Evolutionary conservation across 2,888 invertebrate species (phyloP), one percentile per base, ranked within the genome.

Genomic region (Eupsilia transversa): DNA sequence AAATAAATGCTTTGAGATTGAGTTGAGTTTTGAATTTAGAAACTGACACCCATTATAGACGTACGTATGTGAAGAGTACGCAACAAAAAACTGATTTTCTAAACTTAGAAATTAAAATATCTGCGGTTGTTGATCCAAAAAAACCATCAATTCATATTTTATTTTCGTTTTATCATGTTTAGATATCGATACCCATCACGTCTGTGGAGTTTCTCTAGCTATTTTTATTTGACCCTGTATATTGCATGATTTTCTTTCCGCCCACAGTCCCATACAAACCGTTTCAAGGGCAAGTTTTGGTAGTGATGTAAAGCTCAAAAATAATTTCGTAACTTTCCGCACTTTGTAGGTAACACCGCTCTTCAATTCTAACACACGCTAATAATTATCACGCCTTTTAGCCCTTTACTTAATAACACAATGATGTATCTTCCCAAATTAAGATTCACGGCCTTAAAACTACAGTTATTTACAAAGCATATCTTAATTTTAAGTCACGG

Each of bases 381-480:
- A 70, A 63, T 72, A 49, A 49, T 72, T 83, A 82, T 84, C 79
- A 84, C 85, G 57, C 68, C 60, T 56, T 71, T 79, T 76, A 72
- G 35, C 57, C 41, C n/a, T 74, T 78, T 41, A 75, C n/a, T 68
- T 49, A 69, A 57, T 69, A 65, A 61, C 38, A 73, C 17, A 64
- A 65, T 56, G 23, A 0, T 67, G n/a, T 72, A 63, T 59, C 2
- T 54, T 41, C 56, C 33, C 63, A 82, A 83, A 82, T 76, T 52
- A 70, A 67, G 46, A 27, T 64, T 57, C 33, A 64, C 72, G 54
- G 33, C 3, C 59, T 78, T 78, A 83, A 0, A 17, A 30, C 14
- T 72, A 74, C 0, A 9, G 74, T 52, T 84, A 84, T 83, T 67
- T 85, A 85, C 84, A 85, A 72, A 73, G 68, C 63, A 71, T 75